Evolutionary conservation across 2,797 vertebrate genomes (phyloP).

Genomic region (Graptemys geographica): DNA sequence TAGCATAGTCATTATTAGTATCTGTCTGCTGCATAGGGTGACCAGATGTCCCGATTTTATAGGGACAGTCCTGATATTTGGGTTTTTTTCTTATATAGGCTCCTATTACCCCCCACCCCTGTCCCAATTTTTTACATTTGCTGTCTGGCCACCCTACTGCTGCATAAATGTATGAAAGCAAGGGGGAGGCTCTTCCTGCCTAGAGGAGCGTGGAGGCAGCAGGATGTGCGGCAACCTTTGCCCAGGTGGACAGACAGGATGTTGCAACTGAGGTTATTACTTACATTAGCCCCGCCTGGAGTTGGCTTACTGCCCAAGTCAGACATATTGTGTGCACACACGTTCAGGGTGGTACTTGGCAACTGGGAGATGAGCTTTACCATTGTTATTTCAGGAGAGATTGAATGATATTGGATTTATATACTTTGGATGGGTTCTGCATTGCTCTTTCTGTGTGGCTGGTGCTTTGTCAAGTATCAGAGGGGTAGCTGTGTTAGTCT

Average conservation of each 20-base stretch:
- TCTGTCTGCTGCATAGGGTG: accelerated
- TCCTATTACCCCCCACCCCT: no score
- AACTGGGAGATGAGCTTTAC: conserved; percentile 22
- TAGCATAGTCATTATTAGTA: background rate
- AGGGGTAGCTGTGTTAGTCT: no score
- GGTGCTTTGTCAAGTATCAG: background rate
- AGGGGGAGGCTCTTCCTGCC: background rate
- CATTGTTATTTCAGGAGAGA: background rate
- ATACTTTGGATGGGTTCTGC: background rate
- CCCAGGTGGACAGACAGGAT: accelerated
- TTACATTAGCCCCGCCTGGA: background rate
- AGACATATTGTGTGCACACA: accelerated
- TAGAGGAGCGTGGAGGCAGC: accelerated
- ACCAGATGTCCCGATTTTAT: no score
- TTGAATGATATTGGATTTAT: conserved; percentile 60
- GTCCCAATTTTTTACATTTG: no score
- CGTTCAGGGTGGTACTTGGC: background rate
- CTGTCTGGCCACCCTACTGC: background rate
- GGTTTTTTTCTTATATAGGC: no score
- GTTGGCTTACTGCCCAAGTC: background rate
- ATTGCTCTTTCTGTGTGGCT: background rate
- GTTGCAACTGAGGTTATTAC: background rate
- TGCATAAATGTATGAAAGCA: accelerated
- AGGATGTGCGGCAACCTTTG: conserved; percentile 10
- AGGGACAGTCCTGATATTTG: no score